Conservation (phyloP, 2,113 vertebrate species). For the Melanocharis versteri region DNA sequence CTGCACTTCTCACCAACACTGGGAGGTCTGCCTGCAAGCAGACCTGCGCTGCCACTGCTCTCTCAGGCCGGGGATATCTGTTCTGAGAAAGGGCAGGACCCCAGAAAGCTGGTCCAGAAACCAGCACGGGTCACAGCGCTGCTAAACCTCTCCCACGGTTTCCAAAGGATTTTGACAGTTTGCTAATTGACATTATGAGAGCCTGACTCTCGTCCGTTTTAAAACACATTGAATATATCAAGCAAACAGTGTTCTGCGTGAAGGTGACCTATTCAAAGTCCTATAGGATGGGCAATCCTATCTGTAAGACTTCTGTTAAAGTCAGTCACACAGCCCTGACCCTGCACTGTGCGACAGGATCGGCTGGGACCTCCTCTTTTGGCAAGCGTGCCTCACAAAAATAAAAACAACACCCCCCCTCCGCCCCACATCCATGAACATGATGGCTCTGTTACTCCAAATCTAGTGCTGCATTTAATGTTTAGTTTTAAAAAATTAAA, state of each 20-base stretch:
- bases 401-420: neutral
- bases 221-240: neutral
- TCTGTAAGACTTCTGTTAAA: constrained; percentile 32
- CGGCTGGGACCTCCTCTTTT: neutral
- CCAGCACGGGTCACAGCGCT: neutral
- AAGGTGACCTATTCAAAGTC: constrained; percentile 11
- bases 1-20: rapidly evolving
- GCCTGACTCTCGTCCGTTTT: neutral
- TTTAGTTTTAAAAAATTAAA: constrained; percentile 5
- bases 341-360: neutral
- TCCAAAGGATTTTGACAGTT: neutral
- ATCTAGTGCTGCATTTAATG: neutral
- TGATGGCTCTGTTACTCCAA: neutral
- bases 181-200: neutral
- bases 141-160: neutral
- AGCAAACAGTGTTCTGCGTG: neutral
- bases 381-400: neutral
- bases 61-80: neutral
- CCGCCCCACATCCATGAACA: neutral
- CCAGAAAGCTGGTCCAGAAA: neutral
- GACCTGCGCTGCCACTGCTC: neutral
- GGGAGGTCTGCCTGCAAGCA: neutral
- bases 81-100: neutral
- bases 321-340: constrained; percentile 27
- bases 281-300: neutral